Evolutionary conservation across 2,797 vertebrate species (phyloP).

Genomic region (Characodon lateralis): DNA sequence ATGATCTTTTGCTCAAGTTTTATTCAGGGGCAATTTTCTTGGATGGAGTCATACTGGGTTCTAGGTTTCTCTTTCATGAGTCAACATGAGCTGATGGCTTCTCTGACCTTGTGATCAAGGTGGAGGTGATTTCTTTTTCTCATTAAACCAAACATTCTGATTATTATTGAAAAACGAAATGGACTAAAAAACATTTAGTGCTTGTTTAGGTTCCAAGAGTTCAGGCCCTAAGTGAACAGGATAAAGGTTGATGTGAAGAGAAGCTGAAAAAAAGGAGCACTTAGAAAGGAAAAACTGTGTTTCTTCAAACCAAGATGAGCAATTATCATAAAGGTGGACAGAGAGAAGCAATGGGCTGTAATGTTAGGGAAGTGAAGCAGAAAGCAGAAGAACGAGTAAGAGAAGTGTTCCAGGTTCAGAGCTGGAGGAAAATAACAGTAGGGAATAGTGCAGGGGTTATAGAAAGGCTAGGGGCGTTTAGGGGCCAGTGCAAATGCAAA

Average conservation of each 20-base stretch:
- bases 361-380: slow-evolving; percentile 52
- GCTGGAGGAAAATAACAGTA: slow-evolving; percentile 33
- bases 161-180: slow-evolving; percentile 13
- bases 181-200: slow-evolving; percentile 17
- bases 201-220: slow-evolving; percentile 28
- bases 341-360: slow-evolving; percentile 41
- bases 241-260: slow-evolving; percentile 2
- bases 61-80: slow-evolving; percentile 13
- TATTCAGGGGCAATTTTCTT: slow-evolving; percentile 32
- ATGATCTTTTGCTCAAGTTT: slow-evolving; percentile 32
- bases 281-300: slow-evolving; percentile 61
- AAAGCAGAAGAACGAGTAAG: slow-evolving; percentile 45
- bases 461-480: slow-evolving; percentile 31
- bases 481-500: slow-evolving; percentile 32
- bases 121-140: slow-evolving; percentile 9
- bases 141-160: background rate
- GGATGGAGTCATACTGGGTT: background rate
- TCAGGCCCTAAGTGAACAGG: slow-evolving; percentile 14
- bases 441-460: slow-evolving; percentile 23
- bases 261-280: slow-evolving; percentile 32
- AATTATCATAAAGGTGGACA: slow-evolving; percentile 71
- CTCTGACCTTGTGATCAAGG: background rate
- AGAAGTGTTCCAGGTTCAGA: slow-evolving; percentile 34
- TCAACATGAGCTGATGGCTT: background rate
- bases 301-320: slow-evolving; percentile 65